Base-by-base conservation (phyloP, 2,113 vertebrate species). In the Fulmarus glacialis region DNA sequence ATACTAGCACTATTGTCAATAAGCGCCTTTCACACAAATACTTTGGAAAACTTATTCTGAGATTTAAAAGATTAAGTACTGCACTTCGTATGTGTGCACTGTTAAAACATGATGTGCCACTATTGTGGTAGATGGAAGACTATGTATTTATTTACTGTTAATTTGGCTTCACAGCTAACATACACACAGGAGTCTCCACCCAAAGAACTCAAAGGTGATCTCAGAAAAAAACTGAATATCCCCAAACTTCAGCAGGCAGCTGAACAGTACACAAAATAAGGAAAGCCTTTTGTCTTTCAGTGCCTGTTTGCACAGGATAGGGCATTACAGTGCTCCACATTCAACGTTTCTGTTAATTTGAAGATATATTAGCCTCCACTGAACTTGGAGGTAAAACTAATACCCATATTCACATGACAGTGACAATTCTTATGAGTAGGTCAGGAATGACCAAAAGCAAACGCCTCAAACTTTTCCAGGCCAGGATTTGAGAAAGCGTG, bases 111-210 rank as follows among this genome's bases (percentile, higher is more conserved):
- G 0, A 59, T 6, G 7, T 32, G 15, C 38, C 42, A 45, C 11
- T 12, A 18, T 0, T 2, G 2, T 3, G 2, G 23, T 2, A 55
- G 42, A n/a, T 7, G 15, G 43, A 48, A 89, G 55, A 73, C 2
- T 38, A 15, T 4, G 3, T 4, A 50, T n/a, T 29, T 55, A 73
- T 52, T 66, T 77, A 68, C 45, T 42, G 17, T 30, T 77, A 56
- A 62, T 56, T 4, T 77, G 30, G 53, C 53, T 86, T 92, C 27
- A 11, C 18, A 53, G 10, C 27, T 30, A 72, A 89, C 13, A 36
- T 2, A 58, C 4, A 12, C 0, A 4, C 6, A 64, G 9, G 6
- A 83, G 4, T 23, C 45, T 53, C 36, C 34, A 78, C 9, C 6
- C 20, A 62, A 48, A 12, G 19, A 56, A 82, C 15, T 34, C 40